These are phyloP conservation scores for Macroteleia sp. DNA, from an alignment of 2,888 invertebrate genomes.

Conservation along the genomic window DNA sequence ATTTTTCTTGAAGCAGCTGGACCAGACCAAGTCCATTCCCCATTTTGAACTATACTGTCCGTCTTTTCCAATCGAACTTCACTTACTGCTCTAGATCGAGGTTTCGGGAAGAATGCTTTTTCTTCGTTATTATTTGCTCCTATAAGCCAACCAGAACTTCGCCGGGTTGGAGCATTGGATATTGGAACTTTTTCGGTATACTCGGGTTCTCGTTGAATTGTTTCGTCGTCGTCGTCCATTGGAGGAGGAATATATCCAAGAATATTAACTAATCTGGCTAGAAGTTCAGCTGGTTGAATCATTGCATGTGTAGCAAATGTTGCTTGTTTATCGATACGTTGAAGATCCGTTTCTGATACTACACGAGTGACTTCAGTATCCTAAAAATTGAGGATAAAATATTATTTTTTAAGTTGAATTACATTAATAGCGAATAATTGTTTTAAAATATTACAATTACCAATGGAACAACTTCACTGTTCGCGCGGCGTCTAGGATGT, in stretches of 20 bases:
- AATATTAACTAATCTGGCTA: constrained; percentile 91
- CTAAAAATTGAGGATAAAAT: constrained; percentile 70
- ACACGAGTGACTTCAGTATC: constrained; percentile 85
- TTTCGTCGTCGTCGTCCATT: constrained; percentile 72
- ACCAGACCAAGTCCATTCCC: constrained; percentile 89
- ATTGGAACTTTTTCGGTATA: constrained; percentile 91
- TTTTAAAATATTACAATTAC: constrained; percentile 71
- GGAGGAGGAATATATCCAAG: constrained; percentile 86
- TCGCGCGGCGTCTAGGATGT: constrained; percentile 79
- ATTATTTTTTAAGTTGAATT: too few relatives aligned
- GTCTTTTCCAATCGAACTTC: constrained; percentile 84
- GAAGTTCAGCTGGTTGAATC: constrained; percentile 90
- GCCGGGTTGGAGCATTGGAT: constrained; percentile 86
- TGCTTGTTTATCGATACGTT: constrained; percentile 90
- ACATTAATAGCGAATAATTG: too few relatives aligned
- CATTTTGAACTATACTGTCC: constrained; percentile 77
- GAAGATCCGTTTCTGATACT: constrained; percentile 91
- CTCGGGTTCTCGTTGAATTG: constrained; percentile 84
- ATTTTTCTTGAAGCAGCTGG: constrained; percentile 87
- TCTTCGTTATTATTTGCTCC: constrained; percentile 80
- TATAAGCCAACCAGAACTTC: constrained; percentile 85
- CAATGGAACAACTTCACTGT: constrained; percentile 80
- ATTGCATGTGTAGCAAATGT: constrained; percentile 90
- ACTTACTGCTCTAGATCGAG: constrained; percentile 87
- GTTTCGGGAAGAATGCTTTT: constrained; percentile 80